phyloP scores from a whole-genome alignment of 1,140 invertebrate genomes.

The Coenobita brevimanus region DNA sequence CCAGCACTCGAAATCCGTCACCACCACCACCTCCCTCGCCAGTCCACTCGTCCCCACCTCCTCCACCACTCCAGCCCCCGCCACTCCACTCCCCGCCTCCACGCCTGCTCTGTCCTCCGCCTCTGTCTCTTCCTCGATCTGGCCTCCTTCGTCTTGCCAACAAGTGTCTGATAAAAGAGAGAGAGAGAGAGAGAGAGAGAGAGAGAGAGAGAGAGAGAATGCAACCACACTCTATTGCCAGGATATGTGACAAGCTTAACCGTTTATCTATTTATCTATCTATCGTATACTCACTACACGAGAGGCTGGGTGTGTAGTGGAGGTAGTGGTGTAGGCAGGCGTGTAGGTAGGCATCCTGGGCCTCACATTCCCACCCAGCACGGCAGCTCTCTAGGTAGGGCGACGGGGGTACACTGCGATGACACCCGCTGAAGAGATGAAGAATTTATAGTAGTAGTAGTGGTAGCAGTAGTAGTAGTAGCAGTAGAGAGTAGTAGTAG shows the following conservation, averaged over 20 bases:
- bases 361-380: constrained; percentile 38
- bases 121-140: too few species aligned
- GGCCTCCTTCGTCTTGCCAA: too few species aligned
- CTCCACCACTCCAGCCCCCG: neutral
- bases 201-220: too few species aligned
- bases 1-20: constrained; percentile 52
- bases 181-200: too few species aligned
- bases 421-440: constrained; percentile 26
- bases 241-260: too few species aligned
- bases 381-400: constrained; percentile 51
- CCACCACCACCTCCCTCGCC: constrained; percentile 22
- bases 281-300: constrained; percentile 45
- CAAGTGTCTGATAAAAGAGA: too few species aligned
- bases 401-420: constrained; percentile 20
- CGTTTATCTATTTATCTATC: too few species aligned
- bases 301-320: constrained; percentile 2
- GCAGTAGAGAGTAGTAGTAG: too few species aligned
- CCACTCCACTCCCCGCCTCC: neutral
- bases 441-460: constrained; percentile 11
- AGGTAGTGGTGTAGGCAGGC: constrained; percentile 40
- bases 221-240: too few species aligned
- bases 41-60: constrained; percentile 35
- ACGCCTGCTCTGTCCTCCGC: neutral
- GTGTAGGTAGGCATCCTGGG: constrained; percentile 40
- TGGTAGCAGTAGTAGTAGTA: constrained; percentile 10